A percentile compares a stretch with the other conserved stretches of the same genome.
phyloP scores from a whole-genome alignment of 53 echinoderm and acorn worm species.

The Mesocentrotus franciscanus region DNA sequence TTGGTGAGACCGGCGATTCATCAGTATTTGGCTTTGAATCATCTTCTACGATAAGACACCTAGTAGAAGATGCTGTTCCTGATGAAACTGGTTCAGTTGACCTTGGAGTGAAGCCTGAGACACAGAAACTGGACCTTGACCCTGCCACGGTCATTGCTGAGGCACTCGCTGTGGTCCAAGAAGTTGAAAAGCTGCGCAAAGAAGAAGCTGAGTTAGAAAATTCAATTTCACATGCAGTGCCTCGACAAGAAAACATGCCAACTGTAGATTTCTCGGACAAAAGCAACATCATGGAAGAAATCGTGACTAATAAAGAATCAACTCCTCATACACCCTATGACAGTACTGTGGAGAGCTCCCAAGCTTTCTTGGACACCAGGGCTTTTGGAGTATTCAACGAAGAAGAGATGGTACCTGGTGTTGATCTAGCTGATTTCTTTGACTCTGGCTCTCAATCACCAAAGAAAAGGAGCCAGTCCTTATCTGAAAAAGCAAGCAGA shows the following conservation, averaged over 20 bases:
- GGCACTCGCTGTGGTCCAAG: slow-evolving; percentile 82
- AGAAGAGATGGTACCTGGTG: slow-evolving; percentile 70
- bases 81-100: background rate
- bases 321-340: background rate
- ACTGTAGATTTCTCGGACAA: background rate
- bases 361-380: slow-evolving; percentile 75
- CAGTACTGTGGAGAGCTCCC: background rate
- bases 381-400: slow-evolving; percentile 80
- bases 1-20: slow-evolving; percentile 68
- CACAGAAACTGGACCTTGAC: slow-evolving; percentile 35
- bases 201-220: slow-evolving; percentile 50
- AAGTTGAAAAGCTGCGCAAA: slow-evolving; percentile 71
- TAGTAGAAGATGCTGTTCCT: background rate
- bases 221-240: background rate
- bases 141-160: slow-evolving; percentile 81
- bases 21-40: slow-evolving; percentile 74
- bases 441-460: slow-evolving; percentile 54
- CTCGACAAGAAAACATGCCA: background rate
- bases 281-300: background rate
- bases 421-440: slow-evolving; percentile 84
- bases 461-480: slow-evolving; percentile 21
- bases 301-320: background rate
- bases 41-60: background rate
- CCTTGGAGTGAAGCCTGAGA: background rate
- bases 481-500: background rate